Conservation (phyloP, 92 coral and sea anemone species). For the Umimayanthus kanabou region DNA sequence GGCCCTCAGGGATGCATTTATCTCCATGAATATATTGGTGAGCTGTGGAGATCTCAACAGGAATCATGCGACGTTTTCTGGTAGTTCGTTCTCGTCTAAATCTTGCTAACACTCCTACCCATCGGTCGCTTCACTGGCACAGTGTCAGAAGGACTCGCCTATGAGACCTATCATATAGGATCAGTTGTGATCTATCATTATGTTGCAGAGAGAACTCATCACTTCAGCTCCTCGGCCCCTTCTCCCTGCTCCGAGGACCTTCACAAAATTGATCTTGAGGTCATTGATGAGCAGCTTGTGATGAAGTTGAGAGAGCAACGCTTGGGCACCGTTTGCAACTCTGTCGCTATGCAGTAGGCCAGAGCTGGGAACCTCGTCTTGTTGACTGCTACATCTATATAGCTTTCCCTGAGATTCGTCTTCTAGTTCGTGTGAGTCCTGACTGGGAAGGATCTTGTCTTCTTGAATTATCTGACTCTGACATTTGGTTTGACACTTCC, state of each 20-base stretch:
- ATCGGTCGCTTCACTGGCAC: not conserved
- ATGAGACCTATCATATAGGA: slow-evolving; percentile 23
- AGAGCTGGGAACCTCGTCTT: slow-evolving; percentile 25
- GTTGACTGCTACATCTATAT: not conserved
- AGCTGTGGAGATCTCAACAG: too few relatives aligned
- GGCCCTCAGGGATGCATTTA: too few relatives aligned
- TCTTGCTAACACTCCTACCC: not conserved
- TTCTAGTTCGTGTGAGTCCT: too few relatives aligned
- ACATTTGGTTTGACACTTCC: not conserved
- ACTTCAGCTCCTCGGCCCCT: not conserved
- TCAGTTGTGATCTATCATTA: slow-evolving; percentile 36
- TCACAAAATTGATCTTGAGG: slow-evolving; percentile 14
- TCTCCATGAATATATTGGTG: too few relatives aligned
- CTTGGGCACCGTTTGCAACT: slow-evolving; percentile 27
- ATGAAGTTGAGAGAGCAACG: not conserved
- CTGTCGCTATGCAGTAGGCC: slow-evolving; percentile 29
- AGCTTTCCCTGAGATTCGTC: not conserved
- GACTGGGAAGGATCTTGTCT: not conserved
- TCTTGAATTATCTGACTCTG: not conserved
- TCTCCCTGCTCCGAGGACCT: not conserved
- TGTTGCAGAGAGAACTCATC: not conserved
- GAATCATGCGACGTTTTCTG: not conserved
- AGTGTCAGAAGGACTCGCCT: too few relatives aligned
- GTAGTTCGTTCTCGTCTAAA: not conserved
- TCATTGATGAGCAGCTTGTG: slow-evolving; percentile 6